Conservation (phyloP, 2,797 vertebrate genomes). For the Tympanoctomys barrerae region DNA sequence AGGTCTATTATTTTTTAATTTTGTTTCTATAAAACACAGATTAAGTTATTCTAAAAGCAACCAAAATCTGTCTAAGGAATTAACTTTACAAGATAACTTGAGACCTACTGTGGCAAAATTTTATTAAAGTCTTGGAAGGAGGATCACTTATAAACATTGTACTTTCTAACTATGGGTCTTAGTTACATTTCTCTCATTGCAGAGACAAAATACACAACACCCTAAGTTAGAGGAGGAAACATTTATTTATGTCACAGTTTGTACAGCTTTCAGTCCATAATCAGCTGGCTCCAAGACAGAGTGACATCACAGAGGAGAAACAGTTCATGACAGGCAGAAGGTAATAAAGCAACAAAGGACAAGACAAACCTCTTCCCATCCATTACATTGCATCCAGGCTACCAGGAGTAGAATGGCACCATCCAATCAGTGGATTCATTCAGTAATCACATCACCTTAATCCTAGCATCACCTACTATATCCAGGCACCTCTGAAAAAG, state of each 20-base stretch:
- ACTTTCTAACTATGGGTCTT: background rate
- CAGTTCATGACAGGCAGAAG: background rate
- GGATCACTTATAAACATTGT: background rate
- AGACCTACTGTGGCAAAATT: background rate
- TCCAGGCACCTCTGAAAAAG: background rate
- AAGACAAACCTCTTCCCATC: background rate
- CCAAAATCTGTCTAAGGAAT: background rate
- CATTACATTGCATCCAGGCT: background rate
- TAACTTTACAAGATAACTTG: background rate
- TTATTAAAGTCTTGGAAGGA: background rate
- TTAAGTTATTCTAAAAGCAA: slow-evolving; percentile 29
- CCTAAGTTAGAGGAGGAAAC: background rate
- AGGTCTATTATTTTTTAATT: slow-evolving; percentile 5
- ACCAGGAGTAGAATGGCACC: background rate
- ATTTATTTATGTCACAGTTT: background rate
- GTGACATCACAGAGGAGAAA: background rate
- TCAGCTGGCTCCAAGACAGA: background rate
- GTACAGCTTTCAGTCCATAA: background rate
- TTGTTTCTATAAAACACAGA: background rate
- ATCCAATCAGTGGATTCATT: background rate
- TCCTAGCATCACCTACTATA: background rate
- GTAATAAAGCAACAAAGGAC: background rate
- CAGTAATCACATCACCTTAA: background rate
- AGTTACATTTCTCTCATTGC: background rate
- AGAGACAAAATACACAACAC: background rate